Evolutionary conservation across 2,888 invertebrate genomes (phyloP).

Genomic region (Crematogaster levior): DNA sequence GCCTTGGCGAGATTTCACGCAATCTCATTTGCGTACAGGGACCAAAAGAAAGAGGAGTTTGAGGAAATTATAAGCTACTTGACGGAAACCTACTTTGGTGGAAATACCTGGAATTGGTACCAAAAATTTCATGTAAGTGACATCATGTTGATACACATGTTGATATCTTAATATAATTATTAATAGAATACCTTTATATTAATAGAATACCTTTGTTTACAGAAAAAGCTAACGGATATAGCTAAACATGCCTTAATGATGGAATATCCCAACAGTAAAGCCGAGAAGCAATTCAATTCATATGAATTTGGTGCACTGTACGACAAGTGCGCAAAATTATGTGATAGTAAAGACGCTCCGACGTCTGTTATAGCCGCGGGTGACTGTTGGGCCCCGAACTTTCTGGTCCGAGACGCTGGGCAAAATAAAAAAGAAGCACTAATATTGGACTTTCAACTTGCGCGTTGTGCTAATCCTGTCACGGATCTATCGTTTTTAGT

Average conservation of each 20-base stretch:
- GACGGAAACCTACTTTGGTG: slow-evolving; percentile 80
- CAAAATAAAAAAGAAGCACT: slow-evolving; percentile 84
- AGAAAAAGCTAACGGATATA: slow-evolving; percentile 78
- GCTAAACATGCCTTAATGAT: slow-evolving; percentile 89
- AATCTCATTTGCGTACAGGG: slow-evolving; percentile 85
- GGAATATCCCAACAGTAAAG: slow-evolving; percentile 88
- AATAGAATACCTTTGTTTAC: slow-evolving; percentile 30
- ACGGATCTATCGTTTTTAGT: slow-evolving; percentile 88
- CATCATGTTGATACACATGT: too few relatives aligned
- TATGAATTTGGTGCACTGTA: slow-evolving; percentile 87
- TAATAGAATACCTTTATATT: slow-evolving; percentile 12
- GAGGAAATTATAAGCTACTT: slow-evolving; percentile 70
- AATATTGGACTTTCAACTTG: slow-evolving; percentile 91
- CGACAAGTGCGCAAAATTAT: slow-evolving; percentile 85
- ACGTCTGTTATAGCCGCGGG: slow-evolving; percentile 89
- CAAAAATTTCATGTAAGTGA: slow-evolving; percentile 79
- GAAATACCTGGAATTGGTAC: slow-evolving; percentile 79
- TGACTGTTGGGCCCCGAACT: slow-evolving; percentile 92
- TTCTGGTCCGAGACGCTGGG: slow-evolving; percentile 86
- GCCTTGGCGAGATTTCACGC: slow-evolving; percentile 86
- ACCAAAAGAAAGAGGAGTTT: slow-evolving; percentile 84
- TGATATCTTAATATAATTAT: slow-evolving; percentile 7
- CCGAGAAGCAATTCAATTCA: slow-evolving; percentile 87
- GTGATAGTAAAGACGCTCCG: slow-evolving; percentile 82
- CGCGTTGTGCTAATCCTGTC: slow-evolving; percentile 87